A percentile compares a stretch with the other conserved stretches of the same genome.
Conservation (phyloP, 2,797 vertebrate species). For the Mus spretus region DNA sequence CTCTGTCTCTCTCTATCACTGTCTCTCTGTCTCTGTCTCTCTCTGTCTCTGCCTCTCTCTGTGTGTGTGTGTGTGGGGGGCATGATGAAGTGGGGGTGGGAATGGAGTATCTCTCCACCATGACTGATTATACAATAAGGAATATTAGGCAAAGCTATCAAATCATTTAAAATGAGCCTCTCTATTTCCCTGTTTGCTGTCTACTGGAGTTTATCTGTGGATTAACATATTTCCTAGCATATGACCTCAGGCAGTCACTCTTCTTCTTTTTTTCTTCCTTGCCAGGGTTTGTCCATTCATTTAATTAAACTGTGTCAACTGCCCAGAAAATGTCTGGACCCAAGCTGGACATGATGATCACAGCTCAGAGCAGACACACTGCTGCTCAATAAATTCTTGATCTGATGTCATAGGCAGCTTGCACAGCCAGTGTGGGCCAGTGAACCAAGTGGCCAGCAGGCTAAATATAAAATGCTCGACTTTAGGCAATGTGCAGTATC, state of each 20-base stretch:
- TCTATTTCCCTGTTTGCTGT: slow-evolving; percentile 72
- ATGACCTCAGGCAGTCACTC: slow-evolving; percentile 78
- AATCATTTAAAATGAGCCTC: slow-evolving; percentile 76
- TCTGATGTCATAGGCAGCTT: background rate
- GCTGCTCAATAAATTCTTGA: background rate
- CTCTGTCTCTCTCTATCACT: background rate
- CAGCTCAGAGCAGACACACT: slow-evolving; percentile 26
- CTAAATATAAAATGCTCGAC: background rate
- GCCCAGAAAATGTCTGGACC: slow-evolving; percentile 80
- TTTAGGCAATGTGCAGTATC: background rate
- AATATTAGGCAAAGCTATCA: slow-evolving; percentile 73
- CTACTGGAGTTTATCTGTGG: slow-evolving; percentile 70
- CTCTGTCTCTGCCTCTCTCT: background rate
- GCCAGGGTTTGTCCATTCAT: slow-evolving; percentile 77
- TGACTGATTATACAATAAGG: slow-evolving; percentile 69
- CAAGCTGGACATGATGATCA: slow-evolving; percentile 20
- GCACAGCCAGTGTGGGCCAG: background rate
- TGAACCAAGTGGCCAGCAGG: background rate
- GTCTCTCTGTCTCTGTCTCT: background rate
- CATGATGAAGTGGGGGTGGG: background rate
- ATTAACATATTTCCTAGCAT: slow-evolving; percentile 82
- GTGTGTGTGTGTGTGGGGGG: background rate
- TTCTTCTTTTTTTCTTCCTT: slow-evolving; percentile 61
- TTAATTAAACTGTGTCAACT: slow-evolving; percentile 76
- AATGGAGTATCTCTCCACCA: slow-evolving; percentile 61